A percentile compares a stretch with the other conserved stretches of the same genome.
Evolutionary conservation across 1,140 invertebrate genomes (phyloP).

Genomic region (Alviniconcha marisindica): DNA sequence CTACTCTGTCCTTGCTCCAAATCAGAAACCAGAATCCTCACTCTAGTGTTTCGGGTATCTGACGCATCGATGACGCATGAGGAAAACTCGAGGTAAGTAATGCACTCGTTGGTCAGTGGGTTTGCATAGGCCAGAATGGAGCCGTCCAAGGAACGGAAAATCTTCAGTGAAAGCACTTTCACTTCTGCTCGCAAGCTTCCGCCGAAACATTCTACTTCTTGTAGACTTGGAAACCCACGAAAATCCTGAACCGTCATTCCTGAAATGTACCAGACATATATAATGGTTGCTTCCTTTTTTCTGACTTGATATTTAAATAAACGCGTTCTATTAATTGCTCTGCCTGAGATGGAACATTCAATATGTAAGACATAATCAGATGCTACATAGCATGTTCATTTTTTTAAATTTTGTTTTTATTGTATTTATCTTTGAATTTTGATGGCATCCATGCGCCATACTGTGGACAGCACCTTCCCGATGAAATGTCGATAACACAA

Average conservation of each 20-base stretch:
- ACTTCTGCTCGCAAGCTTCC: background rate
- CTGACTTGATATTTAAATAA: too few relatives aligned
- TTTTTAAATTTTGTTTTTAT: too few relatives aligned
- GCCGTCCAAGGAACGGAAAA: background rate
- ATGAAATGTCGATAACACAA: too few relatives aligned
- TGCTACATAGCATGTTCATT: too few relatives aligned
- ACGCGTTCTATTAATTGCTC: too few relatives aligned
- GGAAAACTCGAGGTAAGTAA: conserved; percentile 14
- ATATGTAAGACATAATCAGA: too few relatives aligned
- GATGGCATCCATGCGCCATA: too few relatives aligned
- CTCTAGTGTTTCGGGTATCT: background rate
- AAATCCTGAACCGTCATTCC: conserved; percentile 7
- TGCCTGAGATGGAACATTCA: too few relatives aligned
- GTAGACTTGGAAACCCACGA: background rate
- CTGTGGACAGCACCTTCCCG: too few relatives aligned
- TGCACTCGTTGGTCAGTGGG: background rate
- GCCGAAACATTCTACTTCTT: conserved; percentile 18
- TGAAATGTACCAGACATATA: too few relatives aligned
- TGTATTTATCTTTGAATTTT: too few relatives aligned
- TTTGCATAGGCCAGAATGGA: background rate
- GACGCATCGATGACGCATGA: background rate
- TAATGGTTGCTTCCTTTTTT: too few relatives aligned
- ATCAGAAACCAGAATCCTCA: conserved; percentile 10
- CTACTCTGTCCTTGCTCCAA: conserved; percentile 17
- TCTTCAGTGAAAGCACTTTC: background rate